Evolutionary conservation across 2,888 invertebrate species (phyloP), one percentile per base, ranked within the genome.

Genomic region (Cotesia congregata): DNA sequence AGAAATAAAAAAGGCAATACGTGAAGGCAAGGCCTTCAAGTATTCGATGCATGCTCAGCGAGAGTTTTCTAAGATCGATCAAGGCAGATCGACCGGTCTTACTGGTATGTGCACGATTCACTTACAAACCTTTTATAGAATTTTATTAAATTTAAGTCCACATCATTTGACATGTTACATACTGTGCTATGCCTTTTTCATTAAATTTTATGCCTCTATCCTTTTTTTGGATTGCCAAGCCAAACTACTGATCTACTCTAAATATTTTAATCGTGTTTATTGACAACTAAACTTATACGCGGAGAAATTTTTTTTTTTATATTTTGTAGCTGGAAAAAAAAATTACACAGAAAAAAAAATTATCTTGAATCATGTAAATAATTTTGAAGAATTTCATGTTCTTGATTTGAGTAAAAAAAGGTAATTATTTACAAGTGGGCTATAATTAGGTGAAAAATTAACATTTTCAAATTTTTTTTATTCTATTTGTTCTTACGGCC

Each of bases 31-130:
- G 68, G 68, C 68, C 61, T 74, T 60, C 60, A 50, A 61, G 68
- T 72, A 69, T 61, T 50, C 50, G 77, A 80, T 79, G 71, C 71
- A 72, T 76, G 76, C 80, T 79, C 78, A 80, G 80, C 80, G 83
- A 84, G 83, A 84, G 82, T 83, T 83, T 83, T 84, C 83, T 77
- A 75, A 77, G 80, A 82, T 82, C 77, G 77, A 83, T 83, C 81
- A 79, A 67, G 76, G 68, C 73, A 67, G 78, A 72, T 76, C 78
- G 76, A 83, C 84, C 81, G 79, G 85, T 83, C 80, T 80, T 80
- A 81, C 83, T 78, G 68, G 82, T 83, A 74, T 67, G 67, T 41
- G 30, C 68, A 61, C 60, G 67, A 70, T 70, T 70, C 77, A 72
- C 74, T 77, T 70, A 40, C 72, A 74, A 79, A 78, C 83, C 83